Conservation (phyloP, 2,113 vertebrate species). For the Petaurus breviceps region DNA sequence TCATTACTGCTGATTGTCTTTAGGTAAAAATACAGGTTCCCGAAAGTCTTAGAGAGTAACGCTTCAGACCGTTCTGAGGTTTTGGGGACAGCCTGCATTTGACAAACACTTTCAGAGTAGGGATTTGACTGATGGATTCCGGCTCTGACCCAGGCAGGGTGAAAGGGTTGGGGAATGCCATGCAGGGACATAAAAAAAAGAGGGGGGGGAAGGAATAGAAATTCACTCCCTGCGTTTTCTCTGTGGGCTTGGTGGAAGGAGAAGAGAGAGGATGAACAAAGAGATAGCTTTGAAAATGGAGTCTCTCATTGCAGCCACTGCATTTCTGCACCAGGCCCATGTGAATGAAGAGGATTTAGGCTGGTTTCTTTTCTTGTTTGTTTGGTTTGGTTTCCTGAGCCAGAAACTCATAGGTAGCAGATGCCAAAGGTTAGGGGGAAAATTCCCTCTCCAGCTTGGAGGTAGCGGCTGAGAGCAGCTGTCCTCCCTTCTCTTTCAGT, state of each 20-base stretch:
- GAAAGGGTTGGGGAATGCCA: not conserved
- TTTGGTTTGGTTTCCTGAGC: not conserved
- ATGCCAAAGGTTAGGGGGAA: constrained; percentile 57
- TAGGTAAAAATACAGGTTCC: not conserved
- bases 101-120: not conserved
- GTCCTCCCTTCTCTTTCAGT: constrained; percentile 51
- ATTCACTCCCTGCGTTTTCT: not conserved
- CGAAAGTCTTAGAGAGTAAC: not conserved
- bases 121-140: constrained; percentile 9
- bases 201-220: not conserved
- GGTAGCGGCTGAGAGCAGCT: constrained; percentile 69
- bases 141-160: not conserved
- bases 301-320: not conserved
- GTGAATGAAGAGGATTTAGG: not conserved
- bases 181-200: constrained; percentile 16
- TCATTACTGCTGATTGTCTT: not conserved
- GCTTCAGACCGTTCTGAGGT: not conserved
- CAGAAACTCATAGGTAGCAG: constrained; percentile 41
- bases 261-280: not conserved
- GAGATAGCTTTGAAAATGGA: not conserved
- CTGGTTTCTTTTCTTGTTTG: not conserved
- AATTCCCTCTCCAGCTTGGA: constrained; percentile 70
- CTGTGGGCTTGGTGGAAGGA: not conserved
- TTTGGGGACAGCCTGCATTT: not conserved
- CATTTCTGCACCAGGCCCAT: not conserved